phyloP scores from a whole-genome alignment of 2,113 vertebrate genomes.

The Halichoeres trimaculatus region DNA sequence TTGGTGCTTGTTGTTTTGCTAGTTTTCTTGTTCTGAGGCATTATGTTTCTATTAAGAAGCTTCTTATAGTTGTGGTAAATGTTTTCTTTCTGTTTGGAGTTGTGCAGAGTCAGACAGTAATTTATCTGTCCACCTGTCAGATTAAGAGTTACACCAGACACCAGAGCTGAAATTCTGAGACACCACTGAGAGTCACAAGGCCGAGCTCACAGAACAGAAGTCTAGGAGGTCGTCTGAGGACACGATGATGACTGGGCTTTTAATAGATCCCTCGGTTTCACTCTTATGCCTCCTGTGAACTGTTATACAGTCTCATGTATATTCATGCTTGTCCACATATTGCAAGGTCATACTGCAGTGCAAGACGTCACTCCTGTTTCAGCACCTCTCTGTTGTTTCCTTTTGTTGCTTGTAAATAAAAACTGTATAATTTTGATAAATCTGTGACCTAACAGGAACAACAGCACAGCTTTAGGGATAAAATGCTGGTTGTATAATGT shows the following conservation, averaged over 20 bases:
- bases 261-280: conserved; percentile 50
- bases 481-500: not conserved
- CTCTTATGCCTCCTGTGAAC: conserved; percentile 47
- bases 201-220: conserved; percentile 33
- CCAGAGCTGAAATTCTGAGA: conserved; percentile 40
- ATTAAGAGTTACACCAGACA: conserved; percentile 47
- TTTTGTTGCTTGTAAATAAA: not conserved
- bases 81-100: not conserved
- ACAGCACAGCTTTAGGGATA: not conserved
- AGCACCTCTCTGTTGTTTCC: conserved; percentile 3
- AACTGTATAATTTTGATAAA: not conserved
- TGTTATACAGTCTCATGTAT: conserved; percentile 33
- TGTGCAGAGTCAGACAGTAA: conserved; percentile 11
- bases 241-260: conserved; percentile 45
- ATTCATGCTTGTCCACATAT: conserved; percentile 29
- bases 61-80: not conserved
- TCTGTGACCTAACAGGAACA: not conserved
- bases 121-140: conserved; percentile 38
- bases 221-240: conserved; percentile 50
- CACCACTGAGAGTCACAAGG: conserved; percentile 35
- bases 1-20: no score
- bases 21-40: not conserved
- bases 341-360: conserved; percentile 33
- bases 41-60: not conserved
- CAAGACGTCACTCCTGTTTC: conserved; percentile 8